Percentiles rank a stretch among this genome's conserved stretches.
Evolutionary conservation across 2,113 vertebrate species (phyloP).

Genomic region (Tylochromis polylepis): DNA sequence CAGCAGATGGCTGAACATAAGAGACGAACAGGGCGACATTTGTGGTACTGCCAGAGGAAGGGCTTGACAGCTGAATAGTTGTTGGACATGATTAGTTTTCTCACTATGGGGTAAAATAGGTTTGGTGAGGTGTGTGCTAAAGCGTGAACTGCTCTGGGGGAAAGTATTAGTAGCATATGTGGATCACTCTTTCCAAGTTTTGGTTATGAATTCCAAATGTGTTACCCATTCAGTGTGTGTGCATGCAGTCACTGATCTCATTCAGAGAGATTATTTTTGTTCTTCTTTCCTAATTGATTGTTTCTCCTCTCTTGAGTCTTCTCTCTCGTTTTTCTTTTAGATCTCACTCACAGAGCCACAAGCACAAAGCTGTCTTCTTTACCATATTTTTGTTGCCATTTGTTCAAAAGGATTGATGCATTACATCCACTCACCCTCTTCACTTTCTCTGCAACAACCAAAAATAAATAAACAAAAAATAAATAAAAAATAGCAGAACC

Average conservation of each 20-base stretch:
- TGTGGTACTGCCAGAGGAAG: background rate
- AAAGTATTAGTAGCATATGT: background rate
- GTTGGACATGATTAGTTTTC: slow-evolving; percentile 32
- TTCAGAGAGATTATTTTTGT: background rate
- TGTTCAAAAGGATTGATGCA: background rate
- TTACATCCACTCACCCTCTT: background rate
- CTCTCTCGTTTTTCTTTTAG: background rate
- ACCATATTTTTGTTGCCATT: background rate
- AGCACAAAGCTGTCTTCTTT: background rate
- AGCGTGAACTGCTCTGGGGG: background rate
- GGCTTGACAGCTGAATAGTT: slow-evolving; percentile 16
- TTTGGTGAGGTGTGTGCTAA: background rate
- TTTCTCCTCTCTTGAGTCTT: background rate
- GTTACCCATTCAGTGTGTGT: background rate
- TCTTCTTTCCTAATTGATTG: background rate
- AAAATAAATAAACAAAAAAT: background rate
- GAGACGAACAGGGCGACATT: background rate
- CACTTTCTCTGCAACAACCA: background rate
- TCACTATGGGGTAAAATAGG: slow-evolving; percentile 1
- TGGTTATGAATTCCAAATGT: slow-evolving; percentile 22
- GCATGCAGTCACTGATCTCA: background rate
- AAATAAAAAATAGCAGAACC: background rate
- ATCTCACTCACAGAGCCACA: background rate
- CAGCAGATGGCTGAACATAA: background rate
- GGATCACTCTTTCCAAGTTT: slow-evolving; percentile 5